Percentiles rank a stretch among this genome's conserved stretches.
Evolutionary conservation across 2,797 vertebrate species (phyloP).

Genomic region (Liparis tanakae): DNA sequence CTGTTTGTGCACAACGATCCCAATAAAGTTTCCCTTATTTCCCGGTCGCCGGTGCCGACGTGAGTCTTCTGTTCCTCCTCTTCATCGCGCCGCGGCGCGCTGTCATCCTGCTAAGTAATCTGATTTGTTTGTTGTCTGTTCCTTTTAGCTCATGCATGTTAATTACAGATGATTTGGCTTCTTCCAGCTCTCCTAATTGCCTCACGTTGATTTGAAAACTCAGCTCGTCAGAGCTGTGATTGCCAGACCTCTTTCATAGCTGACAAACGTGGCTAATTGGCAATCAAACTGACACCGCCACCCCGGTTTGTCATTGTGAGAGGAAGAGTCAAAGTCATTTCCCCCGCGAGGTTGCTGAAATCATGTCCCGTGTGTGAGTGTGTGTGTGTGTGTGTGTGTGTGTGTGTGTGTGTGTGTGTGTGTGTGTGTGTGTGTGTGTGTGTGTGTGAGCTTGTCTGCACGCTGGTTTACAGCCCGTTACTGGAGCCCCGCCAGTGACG

Average conservation of each 20-base stretch:
- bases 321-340: conserved; percentile 49
- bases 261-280: conserved; percentile 55
- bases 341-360: conserved; percentile 20
- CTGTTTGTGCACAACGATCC: neutral
- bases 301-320: conserved; percentile 49
- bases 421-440: neutral
- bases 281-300: conserved; percentile 56
- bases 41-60: too few relatives aligned
- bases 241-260: conserved; percentile 46
- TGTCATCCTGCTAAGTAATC: neutral
- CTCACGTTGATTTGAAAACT: conserved; percentile 52
- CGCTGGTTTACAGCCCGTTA: conserved; percentile 19
- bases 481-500: conserved; percentile 38
- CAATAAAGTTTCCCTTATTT: neutral
- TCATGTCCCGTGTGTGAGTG: conserved; percentile 3
- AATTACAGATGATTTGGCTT: conserved; percentile 25
- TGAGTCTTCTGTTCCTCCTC: too few relatives aligned
- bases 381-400: conserved; percentile 11
- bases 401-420: neutral
- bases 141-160: conserved; percentile 9
- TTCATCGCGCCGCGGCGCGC: too few relatives aligned
- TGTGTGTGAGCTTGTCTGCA: neutral
- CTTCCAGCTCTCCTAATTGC: conserved; percentile 45
- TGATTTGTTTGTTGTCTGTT: conserved; percentile 6
- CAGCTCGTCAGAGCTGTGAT: conserved; percentile 55